phyloP scores from a whole-genome alignment of 2,797 vertebrate species.

The Diplodus puntazzo region DNA sequence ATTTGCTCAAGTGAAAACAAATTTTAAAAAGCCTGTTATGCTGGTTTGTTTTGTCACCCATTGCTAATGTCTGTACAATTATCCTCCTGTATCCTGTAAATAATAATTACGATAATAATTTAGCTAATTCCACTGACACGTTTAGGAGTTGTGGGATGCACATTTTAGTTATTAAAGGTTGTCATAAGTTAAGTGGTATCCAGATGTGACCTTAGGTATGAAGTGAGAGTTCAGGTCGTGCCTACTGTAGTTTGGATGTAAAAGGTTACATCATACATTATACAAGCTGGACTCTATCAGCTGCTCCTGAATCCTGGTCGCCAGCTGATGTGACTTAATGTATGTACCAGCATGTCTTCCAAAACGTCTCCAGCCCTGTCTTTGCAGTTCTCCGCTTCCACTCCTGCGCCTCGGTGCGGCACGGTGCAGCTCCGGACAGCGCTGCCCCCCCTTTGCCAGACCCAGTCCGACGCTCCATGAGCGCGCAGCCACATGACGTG shows the following conservation, averaged over 20 bases:
- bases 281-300: neutral
- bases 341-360: too few species aligned
- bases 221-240: neutral
- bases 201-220: neutral
- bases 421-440: neutral
- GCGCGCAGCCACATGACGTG: slow-evolving; percentile 45
- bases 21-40: neutral
- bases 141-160: neutral
- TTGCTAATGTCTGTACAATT: neutral
- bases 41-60: neutral
- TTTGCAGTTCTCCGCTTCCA: neutral
- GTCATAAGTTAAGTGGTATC: neutral
- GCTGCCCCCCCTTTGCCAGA: neutral
- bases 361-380: neutral
- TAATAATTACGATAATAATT: neutral
- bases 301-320: neutral
- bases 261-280: neutral
- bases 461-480: slow-evolving; percentile 27
- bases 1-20: neutral
- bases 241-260: neutral
- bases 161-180: neutral
- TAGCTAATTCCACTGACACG: neutral
- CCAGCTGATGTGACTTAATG: neutral
- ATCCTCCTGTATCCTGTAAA: neutral
- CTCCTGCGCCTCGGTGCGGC: neutral